Base-by-base conservation (phyloP, 1,140 invertebrate species). In the Pentalonia nigronervosa region DNA sequence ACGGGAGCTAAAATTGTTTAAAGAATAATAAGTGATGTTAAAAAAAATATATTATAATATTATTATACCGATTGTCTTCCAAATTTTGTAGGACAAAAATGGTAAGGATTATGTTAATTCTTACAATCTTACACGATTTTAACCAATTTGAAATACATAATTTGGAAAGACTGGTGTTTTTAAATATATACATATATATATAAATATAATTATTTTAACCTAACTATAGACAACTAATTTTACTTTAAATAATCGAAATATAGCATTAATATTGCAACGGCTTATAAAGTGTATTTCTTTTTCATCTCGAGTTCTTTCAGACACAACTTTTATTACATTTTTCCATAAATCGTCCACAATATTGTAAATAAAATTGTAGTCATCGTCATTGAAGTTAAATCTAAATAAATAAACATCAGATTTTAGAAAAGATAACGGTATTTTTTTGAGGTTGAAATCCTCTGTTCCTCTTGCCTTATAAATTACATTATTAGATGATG, bases 311-410 rank as follows among this genome's bases (percentile, higher is more conserved):
- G 7, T 9, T 81, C 81, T 81, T 91, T 91, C 30, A 23, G 41
- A 81, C 34, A 91, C 48, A 34, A 8, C 48, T 76, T 91, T 81
- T 11, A 34, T 23, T 11, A 91, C 60, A 21, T 91, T 45, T 81
- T 34, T 48, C 45, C 14, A 76, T 20, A 91, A 21, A 2, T 91
- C 60, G 30, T 91, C 45, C 23, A 81, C 67, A 17, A 91, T 2
- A 25, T 30, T 67, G 48, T 81, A 81, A 91, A 91, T 91, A 25
- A 81, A 91, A 34, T 81, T 50, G n/a, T 91, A 91, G 4, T 81
- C 60, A 81, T 81, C 45, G 36, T 91, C 47, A 48, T 76, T 45
- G 8, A 45, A 45, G 21, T 84, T 84, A 47, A 67, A 47, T 67
- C 87, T 50, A 88, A 6, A 60, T 20, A 88, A 88, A 88, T 34